Conservation (phyloP, 2,113 vertebrate genomes). For the Mystacornis crossleyi region DNA sequence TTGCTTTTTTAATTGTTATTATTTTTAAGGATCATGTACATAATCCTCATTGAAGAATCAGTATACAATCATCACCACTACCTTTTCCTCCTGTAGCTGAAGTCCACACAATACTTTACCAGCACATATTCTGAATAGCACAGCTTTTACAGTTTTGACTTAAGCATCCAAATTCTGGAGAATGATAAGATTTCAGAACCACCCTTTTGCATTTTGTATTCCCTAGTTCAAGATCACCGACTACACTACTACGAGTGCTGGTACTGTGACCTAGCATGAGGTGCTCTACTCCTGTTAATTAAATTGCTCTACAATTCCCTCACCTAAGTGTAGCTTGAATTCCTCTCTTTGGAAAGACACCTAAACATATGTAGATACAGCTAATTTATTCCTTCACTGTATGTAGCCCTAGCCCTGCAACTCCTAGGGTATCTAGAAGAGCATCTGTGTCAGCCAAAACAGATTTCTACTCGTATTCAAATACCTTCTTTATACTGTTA, state of each 20-base stretch:
- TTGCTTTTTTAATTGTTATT: not conserved
- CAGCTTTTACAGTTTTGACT: not conserved
- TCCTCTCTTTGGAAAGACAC: not conserved
- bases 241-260: too few species aligned
- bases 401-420: not conserved
- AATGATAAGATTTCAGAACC: not conserved
- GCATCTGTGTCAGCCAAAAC: not conserved
- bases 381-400: not conserved
- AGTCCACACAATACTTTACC: not conserved
- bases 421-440: not conserved
- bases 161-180: not conserved
- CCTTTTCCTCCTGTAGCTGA: not conserved
- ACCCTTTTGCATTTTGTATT: not conserved
- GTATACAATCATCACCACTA: not conserved
- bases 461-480: not conserved
- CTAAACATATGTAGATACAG: not conserved
- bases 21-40: not conserved
- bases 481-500: not conserved
- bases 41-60: not conserved
- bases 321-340: not conserved
- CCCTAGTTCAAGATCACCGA: not conserved
- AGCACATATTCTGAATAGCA: not conserved
- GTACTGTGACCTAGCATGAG: not conserved
- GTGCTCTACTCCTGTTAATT: not conserved
- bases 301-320: not conserved